Base-by-base conservation (phyloP, 2,113 vertebrate genomes). In the Strigops habroptila region DNA sequence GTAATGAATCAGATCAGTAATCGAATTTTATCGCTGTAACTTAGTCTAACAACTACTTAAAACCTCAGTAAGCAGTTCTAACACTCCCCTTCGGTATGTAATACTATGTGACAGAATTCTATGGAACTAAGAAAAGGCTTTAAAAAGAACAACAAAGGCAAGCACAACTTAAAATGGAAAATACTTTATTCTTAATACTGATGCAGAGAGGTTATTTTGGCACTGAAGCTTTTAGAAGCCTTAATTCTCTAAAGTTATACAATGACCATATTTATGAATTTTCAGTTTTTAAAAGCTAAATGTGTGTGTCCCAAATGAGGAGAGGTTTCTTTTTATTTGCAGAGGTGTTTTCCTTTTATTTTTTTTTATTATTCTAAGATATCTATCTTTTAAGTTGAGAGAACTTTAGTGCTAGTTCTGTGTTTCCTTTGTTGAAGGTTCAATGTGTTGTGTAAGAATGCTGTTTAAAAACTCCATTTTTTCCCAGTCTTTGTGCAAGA, bases 21-120 rank as follows among this genome's bases (percentile, higher is more conserved):
- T 94, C 70, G 16, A 95, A 94, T 97, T 98, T 97, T 98, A 97
- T 97, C n/a, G 53, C 93, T 98, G 94, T 97, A 96, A 97, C 97
- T 98, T 98, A 98, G 96, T 95, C 94, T 98, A 98, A 98, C 97
- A 97, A 96, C 91, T 98, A 98, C 97, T 98, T 97, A 98, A 98
- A 98, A 96, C 78, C 75, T 97, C 94, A 86, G 49, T 97, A 98
- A 98, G 97, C 95, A 96, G 78, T 97, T 97, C 97, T 98, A 98
- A 98, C 91, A 91, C 65, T 95, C 87, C 97, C 94, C 96, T 96
- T 91, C 94, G 77, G 67, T 97, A 95, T 96, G 88, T 96, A 97
- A 97, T 96, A 91, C 93, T 97, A 98, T 92, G 96, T 94, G 95
- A 97, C 96, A 96, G 93, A 96, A 97, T 97, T 97, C 81, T 95